Evolutionary conservation across 1,140 invertebrate genomes (phyloP).

Genomic region (Maconellicoccus hirsutus): DNA sequence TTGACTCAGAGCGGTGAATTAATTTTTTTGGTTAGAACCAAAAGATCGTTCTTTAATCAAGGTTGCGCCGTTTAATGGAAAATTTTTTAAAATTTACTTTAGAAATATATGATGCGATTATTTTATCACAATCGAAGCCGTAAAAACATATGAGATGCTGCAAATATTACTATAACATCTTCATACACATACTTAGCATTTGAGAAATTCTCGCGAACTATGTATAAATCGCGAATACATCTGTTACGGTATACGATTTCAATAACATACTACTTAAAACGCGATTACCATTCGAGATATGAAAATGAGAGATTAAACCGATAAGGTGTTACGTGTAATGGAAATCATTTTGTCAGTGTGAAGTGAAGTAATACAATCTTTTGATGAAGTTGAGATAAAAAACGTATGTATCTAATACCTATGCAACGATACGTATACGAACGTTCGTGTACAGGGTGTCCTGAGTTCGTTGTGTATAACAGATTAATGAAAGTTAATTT

Average conservation of each 20-base stretch:
- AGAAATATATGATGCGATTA: too few relatives aligned
- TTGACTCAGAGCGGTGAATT: neutral
- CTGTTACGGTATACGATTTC: neutral
- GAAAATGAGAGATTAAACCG: conserved; percentile 4
- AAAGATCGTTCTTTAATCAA: neutral
- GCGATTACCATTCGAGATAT: conserved; percentile 3
- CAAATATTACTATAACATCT: neutral
- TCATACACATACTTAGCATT: neutral
- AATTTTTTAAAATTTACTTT: too few relatives aligned
- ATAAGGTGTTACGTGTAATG: conserved; percentile 8
- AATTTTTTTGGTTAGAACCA: neutral
- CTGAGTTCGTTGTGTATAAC: neutral
- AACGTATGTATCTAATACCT: too few relatives aligned
- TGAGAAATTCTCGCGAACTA: neutral
- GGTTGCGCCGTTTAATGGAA: neutral
- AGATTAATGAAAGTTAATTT: conserved; percentile 10
- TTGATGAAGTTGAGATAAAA: conserved; percentile 5
- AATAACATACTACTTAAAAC: neutral
- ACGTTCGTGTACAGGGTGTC: neutral
- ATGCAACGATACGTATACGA: neutral
- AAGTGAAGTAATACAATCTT: conserved; percentile 4
- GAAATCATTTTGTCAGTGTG: neutral
- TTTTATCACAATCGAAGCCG: too few relatives aligned
- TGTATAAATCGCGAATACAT: neutral
- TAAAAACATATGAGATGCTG: too few relatives aligned